Evolutionary conservation across 1,140 invertebrate species (phyloP).

Genomic region (Nebria ingens): DNA sequence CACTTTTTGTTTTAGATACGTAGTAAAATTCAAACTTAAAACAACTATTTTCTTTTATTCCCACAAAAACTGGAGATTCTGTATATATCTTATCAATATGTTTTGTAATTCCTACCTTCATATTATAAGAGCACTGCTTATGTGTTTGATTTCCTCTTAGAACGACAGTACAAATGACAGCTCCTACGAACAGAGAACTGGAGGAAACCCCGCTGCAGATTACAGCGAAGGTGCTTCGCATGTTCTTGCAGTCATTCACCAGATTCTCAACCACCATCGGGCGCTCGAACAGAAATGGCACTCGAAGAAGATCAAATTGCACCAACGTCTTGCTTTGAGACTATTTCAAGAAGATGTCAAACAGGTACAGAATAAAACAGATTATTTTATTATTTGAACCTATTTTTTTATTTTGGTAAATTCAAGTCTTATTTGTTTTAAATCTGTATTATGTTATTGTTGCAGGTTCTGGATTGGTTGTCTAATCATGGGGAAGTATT

Average conservation of each 20-base stretch:
- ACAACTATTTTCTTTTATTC: conserved; percentile 13
- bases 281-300: conserved; percentile 90
- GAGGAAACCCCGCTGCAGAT: conserved; percentile 82
- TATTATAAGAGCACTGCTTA: no score
- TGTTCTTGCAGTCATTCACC: conserved; percentile 81
- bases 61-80: not conserved
- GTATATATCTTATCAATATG: not conserved
- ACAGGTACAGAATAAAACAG: no score
- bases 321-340: conserved; percentile 84
- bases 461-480: conserved; percentile 90
- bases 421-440: not conserved
- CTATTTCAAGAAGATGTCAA: conserved; percentile 93
- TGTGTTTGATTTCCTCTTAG: conserved; percentile 20
- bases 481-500: conserved; percentile 99
- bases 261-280: conserved; percentile 88
- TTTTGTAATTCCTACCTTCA: conserved; percentile 15
- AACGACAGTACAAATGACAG: conserved; percentile 24
- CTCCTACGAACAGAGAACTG: conserved; percentile 31
- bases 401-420: no score
- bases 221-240: conserved; percentile 89
- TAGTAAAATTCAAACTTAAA: no score
- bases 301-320: conserved; percentile 82
- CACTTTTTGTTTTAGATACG: no score
- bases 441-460: conserved; percentile 16
- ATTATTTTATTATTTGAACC: no score